Percentiles rank a stretch among this genome's conserved stretches.
phyloP scores from a whole-genome alignment of 1,140 invertebrate genomes.

The Drosophila tsacasi region DNA sequence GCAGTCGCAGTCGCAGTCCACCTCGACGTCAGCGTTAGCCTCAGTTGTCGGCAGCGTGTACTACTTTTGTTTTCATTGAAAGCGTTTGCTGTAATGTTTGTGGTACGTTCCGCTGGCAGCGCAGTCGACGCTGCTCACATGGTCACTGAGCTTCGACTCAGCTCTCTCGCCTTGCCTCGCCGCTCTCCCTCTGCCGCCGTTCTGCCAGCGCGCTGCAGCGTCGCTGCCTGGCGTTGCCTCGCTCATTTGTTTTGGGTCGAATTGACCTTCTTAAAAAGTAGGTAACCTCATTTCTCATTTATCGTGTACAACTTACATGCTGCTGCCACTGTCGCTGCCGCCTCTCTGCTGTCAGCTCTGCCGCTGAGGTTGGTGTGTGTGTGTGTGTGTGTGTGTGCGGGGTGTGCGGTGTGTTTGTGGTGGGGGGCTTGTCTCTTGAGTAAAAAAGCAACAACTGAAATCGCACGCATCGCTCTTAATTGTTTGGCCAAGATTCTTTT shows the following conservation, averaged over 20 bases:
- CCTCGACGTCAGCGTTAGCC: constrained; percentile 28
- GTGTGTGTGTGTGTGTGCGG: constrained; percentile 1
- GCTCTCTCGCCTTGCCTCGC: constrained; percentile 10
- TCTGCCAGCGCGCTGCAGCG: background rate
- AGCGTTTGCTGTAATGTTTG: constrained; percentile 83
- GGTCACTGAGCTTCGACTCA: constrained; percentile 77
- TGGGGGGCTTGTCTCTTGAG: constrained; percentile 38
- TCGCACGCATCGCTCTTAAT: constrained; percentile 44
- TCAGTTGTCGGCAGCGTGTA: constrained; percentile 63
- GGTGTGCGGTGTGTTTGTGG: constrained; percentile 16
- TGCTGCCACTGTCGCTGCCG: constrained; percentile 39
- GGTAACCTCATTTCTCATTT: constrained; percentile 85
- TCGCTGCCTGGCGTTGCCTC: constrained; percentile 69
- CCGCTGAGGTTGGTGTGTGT: constrained; percentile 4
- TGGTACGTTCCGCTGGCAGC: constrained; percentile 58
- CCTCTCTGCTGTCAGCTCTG: constrained; percentile 3
- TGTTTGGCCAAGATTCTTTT: constrained; percentile 37
- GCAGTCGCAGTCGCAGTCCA: constrained; percentile 10
- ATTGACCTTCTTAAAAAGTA: constrained; percentile 85
- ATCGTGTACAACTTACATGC: constrained; percentile 84
- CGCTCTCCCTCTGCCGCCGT: constrained; percentile 19
- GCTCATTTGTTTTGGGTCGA: constrained; percentile 83
- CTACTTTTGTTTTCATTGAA: constrained; percentile 83
- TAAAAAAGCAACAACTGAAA: constrained; percentile 27
- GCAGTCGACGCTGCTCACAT: constrained; percentile 60